Conservation (phyloP, 2,797 vertebrate species). For the Alosa sapidissima region DNA sequence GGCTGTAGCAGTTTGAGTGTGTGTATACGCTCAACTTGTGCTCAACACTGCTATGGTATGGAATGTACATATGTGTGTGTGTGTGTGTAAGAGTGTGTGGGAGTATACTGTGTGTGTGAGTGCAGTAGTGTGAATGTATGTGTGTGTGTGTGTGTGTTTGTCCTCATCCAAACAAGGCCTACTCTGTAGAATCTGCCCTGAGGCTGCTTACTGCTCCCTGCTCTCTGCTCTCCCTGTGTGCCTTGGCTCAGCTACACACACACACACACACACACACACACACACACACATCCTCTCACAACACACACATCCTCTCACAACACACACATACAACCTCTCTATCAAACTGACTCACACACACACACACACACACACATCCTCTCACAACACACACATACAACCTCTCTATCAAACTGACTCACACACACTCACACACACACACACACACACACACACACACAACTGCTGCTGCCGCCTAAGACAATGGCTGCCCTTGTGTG, state of each 20-base stretch:
- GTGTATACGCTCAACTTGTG: background rate
- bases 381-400: conserved; percentile 37
- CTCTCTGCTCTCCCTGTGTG: conserved; percentile 44
- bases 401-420: background rate
- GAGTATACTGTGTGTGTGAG: background rate
- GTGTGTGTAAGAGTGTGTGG: background rate
- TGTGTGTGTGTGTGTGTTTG: conserved; percentile 13
- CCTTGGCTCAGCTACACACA: conserved; percentile 48
- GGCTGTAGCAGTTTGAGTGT: background rate
- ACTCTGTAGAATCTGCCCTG: conserved; percentile 45
- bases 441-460: background rate
- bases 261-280: background rate
- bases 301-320: background rate
- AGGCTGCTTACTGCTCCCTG: conserved; percentile 7
- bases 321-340: background rate
- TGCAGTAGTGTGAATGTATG: background rate
- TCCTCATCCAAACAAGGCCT: conserved; percentile 43
- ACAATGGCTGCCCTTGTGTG: conserved; percentile 56
- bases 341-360: background rate
- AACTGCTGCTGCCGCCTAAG: background rate
- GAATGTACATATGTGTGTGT: no score
- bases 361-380: background rate
- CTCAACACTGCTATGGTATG: no score
- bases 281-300: background rate
- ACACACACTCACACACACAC: background rate